These are phyloP conservation scores for Cossypha dichroa DNA, from an alignment of 2,797 vertebrate genomes.

Conservation along the genomic window DNA sequence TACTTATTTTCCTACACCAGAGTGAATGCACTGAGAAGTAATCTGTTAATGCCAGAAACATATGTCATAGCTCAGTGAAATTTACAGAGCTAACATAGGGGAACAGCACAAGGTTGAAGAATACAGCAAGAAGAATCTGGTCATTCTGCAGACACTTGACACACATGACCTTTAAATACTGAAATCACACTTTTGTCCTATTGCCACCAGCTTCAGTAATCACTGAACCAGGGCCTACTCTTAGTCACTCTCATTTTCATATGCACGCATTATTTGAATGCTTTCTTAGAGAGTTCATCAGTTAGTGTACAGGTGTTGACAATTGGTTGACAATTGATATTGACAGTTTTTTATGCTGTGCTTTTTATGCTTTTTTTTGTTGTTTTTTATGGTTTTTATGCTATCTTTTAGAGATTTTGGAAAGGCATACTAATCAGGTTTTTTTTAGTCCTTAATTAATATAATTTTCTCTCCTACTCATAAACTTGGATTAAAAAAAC, in stretches of 20 bases:
- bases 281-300: neutral
- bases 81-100: neutral
- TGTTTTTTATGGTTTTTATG: too few species aligned
- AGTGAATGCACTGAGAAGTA: neutral
- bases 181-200: neutral
- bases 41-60: neutral
- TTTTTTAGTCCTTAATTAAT: neutral
- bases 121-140: neutral
- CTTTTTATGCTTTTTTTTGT: too few species aligned
- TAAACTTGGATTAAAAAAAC: neutral
- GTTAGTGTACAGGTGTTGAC: neutral
- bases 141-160: neutral
- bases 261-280: neutral
- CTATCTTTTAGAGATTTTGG: neutral
- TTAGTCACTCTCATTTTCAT: neutral
- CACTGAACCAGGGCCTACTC: neutral
- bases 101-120: neutral
- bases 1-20: neutral
- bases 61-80: constrained; percentile 7
- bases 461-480: neutral
- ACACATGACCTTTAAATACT: neutral
- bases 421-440: neutral
- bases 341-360: neutral
- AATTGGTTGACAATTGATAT: neutral
- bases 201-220: neutral